Conservation (phyloP, 1,140 invertebrate genomes). For the Hesperophylax magnus region DNA sequence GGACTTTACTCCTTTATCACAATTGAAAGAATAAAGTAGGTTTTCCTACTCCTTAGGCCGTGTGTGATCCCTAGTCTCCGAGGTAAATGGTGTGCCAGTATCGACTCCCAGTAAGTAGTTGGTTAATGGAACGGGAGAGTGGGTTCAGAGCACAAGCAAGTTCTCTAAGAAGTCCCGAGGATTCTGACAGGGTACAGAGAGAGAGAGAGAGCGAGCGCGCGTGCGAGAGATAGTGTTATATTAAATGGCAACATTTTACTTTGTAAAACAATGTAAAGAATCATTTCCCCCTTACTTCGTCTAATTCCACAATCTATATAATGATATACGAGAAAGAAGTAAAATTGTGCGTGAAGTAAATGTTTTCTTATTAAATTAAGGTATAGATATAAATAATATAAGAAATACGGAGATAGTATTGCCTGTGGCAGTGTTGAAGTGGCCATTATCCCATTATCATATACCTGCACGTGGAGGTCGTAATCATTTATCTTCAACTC, state of each 20-base stretch:
- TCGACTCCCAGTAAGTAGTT: not conserved
- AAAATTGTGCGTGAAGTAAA: conserved; percentile 48
- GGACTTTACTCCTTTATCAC: not conserved
- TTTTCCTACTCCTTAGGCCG: no score
- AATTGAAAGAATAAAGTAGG: conserved; percentile 4
- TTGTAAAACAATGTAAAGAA: conserved; percentile 38
- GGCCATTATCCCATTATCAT: not conserved
- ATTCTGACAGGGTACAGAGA: conserved; percentile 48
- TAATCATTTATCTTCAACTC: not conserved
- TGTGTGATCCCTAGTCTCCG: not conserved
- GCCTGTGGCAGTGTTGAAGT: conserved; percentile 35
- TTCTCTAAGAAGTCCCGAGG: conserved; percentile 38
- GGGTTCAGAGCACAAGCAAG: not conserved
- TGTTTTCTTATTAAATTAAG: conserved; percentile 50
- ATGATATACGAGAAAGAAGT: conserved; percentile 31
- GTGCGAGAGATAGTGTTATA: not conserved
- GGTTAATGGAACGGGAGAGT: not conserved
- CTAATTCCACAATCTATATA: conserved; percentile 36
- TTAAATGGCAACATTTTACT: conserved; percentile 35
- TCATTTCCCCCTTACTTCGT: conserved; percentile 36
- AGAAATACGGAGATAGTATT: conserved; percentile 40
- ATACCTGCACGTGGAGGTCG: not conserved
- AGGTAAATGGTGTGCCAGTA: not conserved
- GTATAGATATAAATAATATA: conserved; percentile 45
- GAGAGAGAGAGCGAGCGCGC: not conserved